Evolutionary conservation across 2,888 invertebrate species (phyloP), one percentile per base, ranked within the genome.

Genomic region (Coelopa pilipes): DNA sequence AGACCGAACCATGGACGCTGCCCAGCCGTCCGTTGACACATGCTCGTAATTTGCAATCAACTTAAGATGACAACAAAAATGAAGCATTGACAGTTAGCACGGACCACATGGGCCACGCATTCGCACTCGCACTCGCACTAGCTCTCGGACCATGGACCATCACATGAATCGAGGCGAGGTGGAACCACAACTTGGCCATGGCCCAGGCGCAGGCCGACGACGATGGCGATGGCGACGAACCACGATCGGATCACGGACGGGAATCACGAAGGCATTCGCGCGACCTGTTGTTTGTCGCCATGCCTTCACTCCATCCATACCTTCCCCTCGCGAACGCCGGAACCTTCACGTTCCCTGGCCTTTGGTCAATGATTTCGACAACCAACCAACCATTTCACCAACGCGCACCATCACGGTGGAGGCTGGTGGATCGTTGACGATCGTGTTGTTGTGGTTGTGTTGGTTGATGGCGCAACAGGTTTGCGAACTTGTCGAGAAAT

Each of bases 11-110:
- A 34, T 34, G 34, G 34, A 34, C 7, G 34, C n/a, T n/a, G n/a
- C n/a, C 49, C 66, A 49, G 49, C 70, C 75, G 76, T 76, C 77
- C 77, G 80, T 77, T 80, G 79, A 78, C 80, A 81, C 83, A 84
- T 78, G 84, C 81, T 85, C 85, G 85, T 85, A 85, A 85, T 84
- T 85, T 85, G 85, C 85, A 85, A 85, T 85, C 85, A 85, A 84
- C 84, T 84, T 85, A 85, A 85, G 85, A 85, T 85, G 85, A 85
- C 85, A 85, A 84, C 82, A 84, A 80, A 85, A 85, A 85, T 84
- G 85, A 84, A 85, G 85, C 85, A 85, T 85, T 85, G 85, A 85
- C 85, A 84, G 81, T 79, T 81, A 84, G 85, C 85, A 85, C 85
- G 85, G 85, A 84, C 84, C 82, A 74, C 71, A 67, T 53, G 46